A percentile compares a stretch with the other conserved stretches of the same genome.
Evolutionary conservation across 30 jellyfish, hydroid and myxozoan species (phyloP).

Genomic region (Chironex yamaguchii): DNA sequence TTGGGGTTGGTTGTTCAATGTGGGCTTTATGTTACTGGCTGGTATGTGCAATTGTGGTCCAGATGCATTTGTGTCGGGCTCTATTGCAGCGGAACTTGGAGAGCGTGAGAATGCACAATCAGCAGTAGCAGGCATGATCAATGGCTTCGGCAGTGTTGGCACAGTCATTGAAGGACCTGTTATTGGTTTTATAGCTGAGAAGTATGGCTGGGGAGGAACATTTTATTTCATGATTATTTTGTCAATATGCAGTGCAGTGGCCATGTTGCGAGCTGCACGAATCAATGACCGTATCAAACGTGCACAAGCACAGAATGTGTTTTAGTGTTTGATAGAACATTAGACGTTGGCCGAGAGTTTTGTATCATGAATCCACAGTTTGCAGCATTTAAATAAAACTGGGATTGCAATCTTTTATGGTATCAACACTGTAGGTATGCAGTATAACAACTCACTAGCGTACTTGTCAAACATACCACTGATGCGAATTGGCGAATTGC

Average conservation of each 20-base stretch:
- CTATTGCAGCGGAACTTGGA: constrained; percentile 98
- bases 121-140: constrained; percentile 97
- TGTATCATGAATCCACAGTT: too few species aligned
- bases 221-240: constrained; percentile 85
- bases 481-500: too few species aligned
- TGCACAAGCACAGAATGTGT: background rate
- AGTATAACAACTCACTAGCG: too few species aligned
- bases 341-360: too few species aligned
- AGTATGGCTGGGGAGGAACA: constrained; percentile 95
- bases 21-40: constrained; percentile 85
- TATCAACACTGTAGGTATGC: too few species aligned
- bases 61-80: constrained; percentile 95
- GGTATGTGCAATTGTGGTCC: constrained; percentile 98
- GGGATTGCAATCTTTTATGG: too few species aligned
- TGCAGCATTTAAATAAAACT: too few species aligned
- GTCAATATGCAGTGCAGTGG: constrained; percentile 82
- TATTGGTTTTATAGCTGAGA: constrained; percentile 89
- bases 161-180: constrained; percentile 97
- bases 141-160: constrained; percentile 99
- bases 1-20: constrained; percentile 92
- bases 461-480: too few species aligned
- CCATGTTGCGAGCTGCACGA: constrained; percentile 93
- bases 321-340: too few species aligned
- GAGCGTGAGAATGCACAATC: constrained; percentile 97
- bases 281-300: constrained; percentile 59